phyloP scores from a whole-genome alignment of 1,140 invertebrate species.

The Dreissena rostriformis region DNA sequence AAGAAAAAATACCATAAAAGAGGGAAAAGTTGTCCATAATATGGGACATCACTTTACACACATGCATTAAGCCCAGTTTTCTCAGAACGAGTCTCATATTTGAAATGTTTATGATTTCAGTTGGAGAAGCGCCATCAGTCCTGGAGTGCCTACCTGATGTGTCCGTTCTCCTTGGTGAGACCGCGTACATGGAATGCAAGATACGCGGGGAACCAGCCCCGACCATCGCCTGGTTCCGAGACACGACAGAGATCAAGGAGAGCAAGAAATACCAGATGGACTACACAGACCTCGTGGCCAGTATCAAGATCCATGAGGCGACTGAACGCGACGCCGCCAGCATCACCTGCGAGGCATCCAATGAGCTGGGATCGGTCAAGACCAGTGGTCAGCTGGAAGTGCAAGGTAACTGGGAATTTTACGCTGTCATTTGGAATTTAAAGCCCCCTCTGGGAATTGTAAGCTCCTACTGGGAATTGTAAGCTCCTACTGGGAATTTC shows the following conservation, averaged over 20 bases:
- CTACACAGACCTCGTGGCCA: slow-evolving; percentile 69
- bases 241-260: slow-evolving; percentile 59
- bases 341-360: slow-evolving; percentile 76
- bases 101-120: too few relatives aligned
- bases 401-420: slow-evolving; percentile 60
- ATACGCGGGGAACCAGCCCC: slow-evolving; percentile 74
- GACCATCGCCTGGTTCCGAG: slow-evolving; percentile 72
- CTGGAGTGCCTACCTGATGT: slow-evolving; percentile 73
- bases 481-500: too few relatives aligned
- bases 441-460: too few relatives aligned
- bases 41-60: too few relatives aligned
- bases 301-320: slow-evolving; percentile 70
- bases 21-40: too few relatives aligned
- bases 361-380: slow-evolving; percentile 73
- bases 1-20: too few relatives aligned
- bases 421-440: too few relatives aligned
- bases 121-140: slow-evolving; percentile 70
- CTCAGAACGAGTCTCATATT: too few relatives aligned
- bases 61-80: too few relatives aligned
- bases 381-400: slow-evolving; percentile 68
- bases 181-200: slow-evolving; percentile 71
- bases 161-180: slow-evolving; percentile 68
- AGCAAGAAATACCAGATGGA: slow-evolving; percentile 69
- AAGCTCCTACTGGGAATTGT: too few relatives aligned
- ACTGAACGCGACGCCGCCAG: slow-evolving; percentile 71